A percentile compares a stretch with the other conserved stretches of the same genome.
Conservation (phyloP, 1,140 invertebrate species). For the Telenomus remus region DNA sequence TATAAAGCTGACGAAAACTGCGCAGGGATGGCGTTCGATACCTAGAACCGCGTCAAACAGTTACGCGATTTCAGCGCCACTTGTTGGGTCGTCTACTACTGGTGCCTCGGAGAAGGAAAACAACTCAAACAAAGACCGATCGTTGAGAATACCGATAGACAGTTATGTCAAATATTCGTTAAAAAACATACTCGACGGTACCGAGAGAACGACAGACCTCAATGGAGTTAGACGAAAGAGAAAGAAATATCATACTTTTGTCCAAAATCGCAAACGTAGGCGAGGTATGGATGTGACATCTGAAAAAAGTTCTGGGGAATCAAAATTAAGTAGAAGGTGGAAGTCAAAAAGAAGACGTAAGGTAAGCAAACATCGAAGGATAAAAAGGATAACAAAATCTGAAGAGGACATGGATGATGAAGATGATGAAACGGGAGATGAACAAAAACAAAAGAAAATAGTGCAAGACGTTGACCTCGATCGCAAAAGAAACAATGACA, state of each 20-base stretch:
- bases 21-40: slow-evolving; percentile 87
- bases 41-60: slow-evolving; percentile 82
- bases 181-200: slow-evolving; percentile 32
- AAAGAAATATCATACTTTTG: slow-evolving; percentile 49
- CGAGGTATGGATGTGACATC: slow-evolving; percentile 50
- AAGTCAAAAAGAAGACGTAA: slow-evolving; percentile 57
- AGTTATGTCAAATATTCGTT: slow-evolving; percentile 31
- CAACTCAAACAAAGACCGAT: slow-evolving; percentile 44
- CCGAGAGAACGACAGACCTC: slow-evolving; percentile 35
- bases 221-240: slow-evolving; percentile 34
- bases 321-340: slow-evolving; percentile 47
- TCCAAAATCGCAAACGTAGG: slow-evolving; percentile 35
- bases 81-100: slow-evolving; percentile 38
- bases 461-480: background rate
- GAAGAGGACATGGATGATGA: slow-evolving; percentile 49
- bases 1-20: slow-evolving; percentile 85
- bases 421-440: slow-evolving; percentile 27
- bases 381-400: slow-evolving; percentile 43
- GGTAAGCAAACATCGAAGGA: slow-evolving; percentile 49
- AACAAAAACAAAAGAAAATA: slow-evolving; percentile 40
- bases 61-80: slow-evolving; percentile 66
- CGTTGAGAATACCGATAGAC: slow-evolving; percentile 35
- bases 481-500: slow-evolving; percentile 10
- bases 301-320: slow-evolving; percentile 36
- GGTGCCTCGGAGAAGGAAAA: slow-evolving; percentile 59